These are phyloP conservation scores for Digitonthophagus gazella DNA, from an alignment of 2,888 invertebrate species.

Conservation along the genomic window DNA sequence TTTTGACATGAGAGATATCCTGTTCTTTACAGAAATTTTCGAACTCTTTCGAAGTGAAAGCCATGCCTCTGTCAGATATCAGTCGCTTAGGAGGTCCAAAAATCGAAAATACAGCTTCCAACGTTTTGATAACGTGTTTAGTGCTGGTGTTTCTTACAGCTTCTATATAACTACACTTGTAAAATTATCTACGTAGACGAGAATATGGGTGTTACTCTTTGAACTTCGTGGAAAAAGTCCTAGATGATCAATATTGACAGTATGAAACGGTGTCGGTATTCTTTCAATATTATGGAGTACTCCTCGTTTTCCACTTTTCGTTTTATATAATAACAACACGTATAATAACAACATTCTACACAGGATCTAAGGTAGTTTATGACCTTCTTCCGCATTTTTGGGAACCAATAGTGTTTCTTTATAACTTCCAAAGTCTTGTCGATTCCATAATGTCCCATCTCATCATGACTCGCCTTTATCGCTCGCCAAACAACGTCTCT, in stretches of 20 bases:
- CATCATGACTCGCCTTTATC: slow-evolving; percentile 22
- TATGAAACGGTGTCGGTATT: slow-evolving; percentile 27
- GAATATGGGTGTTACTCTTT: background rate
- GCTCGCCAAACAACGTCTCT: slow-evolving; percentile 20
- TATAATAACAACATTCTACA: slow-evolving; percentile 29
- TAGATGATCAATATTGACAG: slow-evolving; percentile 5
- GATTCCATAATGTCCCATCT: slow-evolving; percentile 24
- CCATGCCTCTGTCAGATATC: slow-evolving; percentile 20
- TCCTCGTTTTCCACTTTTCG: slow-evolving; percentile 23
- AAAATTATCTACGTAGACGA: slow-evolving; percentile 10
- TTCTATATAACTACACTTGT: background rate
- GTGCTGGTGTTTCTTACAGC: slow-evolving; percentile 10
- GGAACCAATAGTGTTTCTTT: slow-evolving; percentile 31
- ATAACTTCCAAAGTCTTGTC: slow-evolving; percentile 22
- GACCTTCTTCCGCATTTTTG: slow-evolving; percentile 28
- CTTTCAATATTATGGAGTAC: slow-evolving; percentile 33
- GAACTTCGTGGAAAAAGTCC: slow-evolving; percentile 16
- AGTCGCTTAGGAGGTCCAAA: slow-evolving; percentile 14
- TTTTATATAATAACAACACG: too few species aligned
- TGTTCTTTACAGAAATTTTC: slow-evolving; percentile 8
- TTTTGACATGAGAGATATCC: slow-evolving; percentile 9
- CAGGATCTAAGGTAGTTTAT: slow-evolving; percentile 30
- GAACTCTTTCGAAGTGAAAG: slow-evolving; percentile 14
- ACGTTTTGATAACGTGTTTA: background rate
- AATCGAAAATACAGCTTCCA: background rate